Base-by-base conservation (phyloP, 2,888 invertebrate genomes). In the Peribatodes rhomboidaria region DNA sequence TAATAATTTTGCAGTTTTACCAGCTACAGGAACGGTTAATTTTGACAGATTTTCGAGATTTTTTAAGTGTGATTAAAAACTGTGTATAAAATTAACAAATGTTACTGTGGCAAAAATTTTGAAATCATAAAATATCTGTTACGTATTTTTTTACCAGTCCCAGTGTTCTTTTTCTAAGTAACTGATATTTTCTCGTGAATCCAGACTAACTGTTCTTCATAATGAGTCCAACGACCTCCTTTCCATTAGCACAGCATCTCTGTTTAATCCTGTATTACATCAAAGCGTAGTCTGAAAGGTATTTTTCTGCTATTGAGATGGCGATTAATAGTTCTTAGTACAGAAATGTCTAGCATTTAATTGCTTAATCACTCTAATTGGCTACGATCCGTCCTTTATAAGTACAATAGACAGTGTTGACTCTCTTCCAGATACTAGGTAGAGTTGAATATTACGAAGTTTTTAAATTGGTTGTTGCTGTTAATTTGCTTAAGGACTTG, bases 361-460 rank as follows among this genome's bases (percentile, higher is more conserved):
- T 50, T 33, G 42, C 57, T 64, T 64, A 63, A 58, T 63, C 33
- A 42, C 22, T 49, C 22, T 49, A 58, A 55, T 55, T 55, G 55
- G 18, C 35, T 22, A 13, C 31, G 41, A 54, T 53, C 53, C 27
- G 53, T 39, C 41, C 14, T 14, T 27, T 27, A 13, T 44, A 44
- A 11, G 18, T 44, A 44, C 9, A 13, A 44, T 27, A 46, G 6
- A 27, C 22, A 7, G 31, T 2, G 47, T 49, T 0, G 47, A 9
- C 14, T 49, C 16, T 35, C 6, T n/a, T 22, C 2, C n/a, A 27
- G 10, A n/a, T 13, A 18, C 18, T 11, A 13, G 8, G 9, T 46
- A 47, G 10, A 33, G 31, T 47, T 33, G 47, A 49, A 27, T 14
- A 42, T 16, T 16, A 11, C 35, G 31, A 11, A 60, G 18, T 37